Base-by-base conservation (phyloP, 2,888 invertebrate species). In the Metallyticus violacea region DNA sequence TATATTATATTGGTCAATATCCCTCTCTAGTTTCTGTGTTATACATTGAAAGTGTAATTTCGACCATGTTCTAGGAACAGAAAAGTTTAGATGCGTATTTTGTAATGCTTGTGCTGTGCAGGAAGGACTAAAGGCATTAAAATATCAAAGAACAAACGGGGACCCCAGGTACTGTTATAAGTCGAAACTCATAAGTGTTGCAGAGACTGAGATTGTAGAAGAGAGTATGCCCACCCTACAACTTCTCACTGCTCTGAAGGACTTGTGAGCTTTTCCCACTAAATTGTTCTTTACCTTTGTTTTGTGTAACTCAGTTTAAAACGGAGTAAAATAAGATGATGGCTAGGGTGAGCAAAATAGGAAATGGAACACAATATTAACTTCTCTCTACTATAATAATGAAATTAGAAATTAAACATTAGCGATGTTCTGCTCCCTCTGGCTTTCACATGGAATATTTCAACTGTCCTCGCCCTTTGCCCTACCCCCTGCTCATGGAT, bases 371-470 rank as follows among this genome's bases (percentile, higher is more conserved):
- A 83, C 26, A 83, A 77, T 83, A 77, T 83, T 83, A 83, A 83
- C 27, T 62, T 29, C 25, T 25, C 28, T 83, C 15, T 28, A 77
- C 26, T 83, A 26, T 77, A 28, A n/a, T 62, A 62, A 83, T 28
- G 77, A 83, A 83, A 83, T 83, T 83, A 83, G 28, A 77, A 83
- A 85, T 85, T 85, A 85, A 81, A 85, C 85, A 80, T 76, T 79
- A 81, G 85, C 81, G 30, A 81, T 29, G 29, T 25, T 29, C 6
- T 29, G 30, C 25, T 81, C 29, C 81, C 30, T 79, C 30, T 81
- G 81, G 28, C 81, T 85, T 85, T 79, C 81, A 80, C 80, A 62
- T 28, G 29, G 28, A 83, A 77, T 28, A 77, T 83, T 83, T 83
- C 26, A 83, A 28, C 25, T 22, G 40, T 83, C 83, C 27, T 76